Evolutionary conservation across 2,797 vertebrate genomes (phyloP), one percentile per base, ranked within the genome.

Genomic region (Sebastes paucispinis): DNA sequence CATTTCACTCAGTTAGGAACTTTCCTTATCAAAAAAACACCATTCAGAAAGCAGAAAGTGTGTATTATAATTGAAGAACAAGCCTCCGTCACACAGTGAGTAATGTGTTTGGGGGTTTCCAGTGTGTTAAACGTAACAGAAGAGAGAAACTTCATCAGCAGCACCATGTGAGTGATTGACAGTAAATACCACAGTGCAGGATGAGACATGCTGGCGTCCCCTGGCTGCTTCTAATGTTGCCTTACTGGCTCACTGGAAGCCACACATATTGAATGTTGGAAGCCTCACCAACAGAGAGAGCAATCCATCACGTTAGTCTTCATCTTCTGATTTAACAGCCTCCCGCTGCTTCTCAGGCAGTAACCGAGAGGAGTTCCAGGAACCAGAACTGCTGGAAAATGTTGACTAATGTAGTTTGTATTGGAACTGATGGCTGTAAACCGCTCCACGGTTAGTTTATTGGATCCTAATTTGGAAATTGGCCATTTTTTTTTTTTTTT

Each of bases 301-400:
- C 6, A 39, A 70, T 79, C 43, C 50, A 62, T 72, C 67, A 43
- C 3, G 47, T 55, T 39, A 22, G 20, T 43, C n/a, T 54, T 74
- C n/a, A 32, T 63, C 55, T 22, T 68, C 22, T 72, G 55, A 63
- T 43, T 79, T 62, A 75, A 68, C 18, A 54, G 43, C 54, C 55
- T 55, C 16, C 13, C 50, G 43, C 62, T 65, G 25, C 8, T 67
- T 29, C 25, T 39, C 32, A 34, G 62, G 71, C 57, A 32, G 62
- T 75, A 79, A 75, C 72, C 75, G 13, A 34, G 27, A 34, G 54
- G 39, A 43, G 68, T 70, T 75, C 72, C 52, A 71, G 67, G 31
- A 75, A 73, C 16, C 71, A 39, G 24, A 25, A 12, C 39, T 34
- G 55, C 54, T 60, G 54, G 52, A 66, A 83, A 66, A 65, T 29